A percentile compares a stretch with the other conserved stretches of the same genome.
These are phyloP conservation scores for Morus bassanus DNA, from an alignment of 2,797 vertebrate species.

Conservation along the genomic window DNA sequence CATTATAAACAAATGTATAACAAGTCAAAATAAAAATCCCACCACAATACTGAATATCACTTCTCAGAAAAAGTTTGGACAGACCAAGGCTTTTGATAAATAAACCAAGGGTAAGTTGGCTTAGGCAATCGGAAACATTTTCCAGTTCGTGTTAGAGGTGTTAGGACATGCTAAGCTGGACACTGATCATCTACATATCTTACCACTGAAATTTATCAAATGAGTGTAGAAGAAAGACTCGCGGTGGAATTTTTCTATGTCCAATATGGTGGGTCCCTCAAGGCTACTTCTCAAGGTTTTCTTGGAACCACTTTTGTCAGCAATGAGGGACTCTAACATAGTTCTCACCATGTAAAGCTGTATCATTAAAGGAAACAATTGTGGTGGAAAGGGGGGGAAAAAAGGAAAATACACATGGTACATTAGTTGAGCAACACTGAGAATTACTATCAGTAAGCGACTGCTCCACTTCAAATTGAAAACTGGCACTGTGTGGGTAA, in stretches of 20 bases:
- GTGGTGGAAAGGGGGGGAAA: conserved; percentile 56
- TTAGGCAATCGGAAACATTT: conserved; percentile 73
- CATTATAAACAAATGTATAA: conserved; percentile 17
- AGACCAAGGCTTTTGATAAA: conserved; percentile 14
- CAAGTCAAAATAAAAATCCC: conserved; percentile 48
- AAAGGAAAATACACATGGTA: conserved; percentile 74
- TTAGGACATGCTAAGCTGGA: conserved; percentile 77
- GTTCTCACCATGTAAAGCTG: conserved; percentile 99
- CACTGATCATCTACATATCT: conserved; percentile 74
- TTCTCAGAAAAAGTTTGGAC: conserved; percentile 21
- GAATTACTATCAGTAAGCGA: conserved; percentile 49
- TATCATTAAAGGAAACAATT: conserved; percentile 73
- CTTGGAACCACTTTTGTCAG: conserved; percentile 98
- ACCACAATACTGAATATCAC: not conserved
- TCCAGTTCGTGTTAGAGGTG: conserved; percentile 70
- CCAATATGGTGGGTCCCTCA: conserved; percentile 96
- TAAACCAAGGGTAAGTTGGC: conserved; percentile 24
- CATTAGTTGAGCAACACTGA: conserved; percentile 72
- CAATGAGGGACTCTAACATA: conserved; percentile 98
- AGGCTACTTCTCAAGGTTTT: conserved; percentile 97
- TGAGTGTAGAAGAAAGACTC: conserved; percentile 99
- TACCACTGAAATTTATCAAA: conserved; percentile 98
- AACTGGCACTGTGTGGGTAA: conserved; percentile 29
- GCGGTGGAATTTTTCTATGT: conserved; percentile 97
- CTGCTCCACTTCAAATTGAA: conserved; percentile 59